Percentiles rank a stretch among this genome's conserved stretches.
phyloP scores from a whole-genome alignment of 2,113 vertebrate genomes.

The Baryphthengus martii region DNA sequence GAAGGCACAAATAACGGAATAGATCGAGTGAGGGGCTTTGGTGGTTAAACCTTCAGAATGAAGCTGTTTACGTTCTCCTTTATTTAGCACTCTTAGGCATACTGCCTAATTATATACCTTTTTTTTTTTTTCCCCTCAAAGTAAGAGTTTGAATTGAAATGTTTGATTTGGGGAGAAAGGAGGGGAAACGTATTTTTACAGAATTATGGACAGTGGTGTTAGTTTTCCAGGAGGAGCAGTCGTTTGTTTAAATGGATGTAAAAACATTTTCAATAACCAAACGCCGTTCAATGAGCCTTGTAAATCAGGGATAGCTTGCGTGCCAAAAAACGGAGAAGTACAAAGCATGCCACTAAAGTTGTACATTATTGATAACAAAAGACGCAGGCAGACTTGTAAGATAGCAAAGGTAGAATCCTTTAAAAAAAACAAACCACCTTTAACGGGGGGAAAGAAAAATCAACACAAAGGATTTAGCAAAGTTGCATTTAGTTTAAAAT shows the following conservation, averaged over 20 bases:
- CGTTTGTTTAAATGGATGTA: slow-evolving; percentile 57
- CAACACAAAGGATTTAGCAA: slow-evolving; percentile 47
- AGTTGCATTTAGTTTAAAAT: slow-evolving; percentile 51
- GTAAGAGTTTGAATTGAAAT: slow-evolving; percentile 54
- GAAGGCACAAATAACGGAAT: not conserved
- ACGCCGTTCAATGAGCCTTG: slow-evolving; percentile 38
- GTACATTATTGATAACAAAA: slow-evolving; percentile 58
- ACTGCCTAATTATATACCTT: slow-evolving; percentile 64
- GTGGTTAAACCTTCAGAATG: slow-evolving; percentile 60
- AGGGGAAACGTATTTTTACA: slow-evolving; percentile 39
- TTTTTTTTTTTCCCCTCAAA: slow-evolving; percentile 62
- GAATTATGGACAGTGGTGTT: slow-evolving; percentile 59
- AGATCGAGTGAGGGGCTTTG: not conserved
- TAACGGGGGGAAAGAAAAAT: not conserved
- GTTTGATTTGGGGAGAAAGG: slow-evolving; percentile 49
- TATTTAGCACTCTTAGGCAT: slow-evolving; percentile 64
- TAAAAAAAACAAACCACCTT: slow-evolving; percentile 28
- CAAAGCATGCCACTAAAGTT: slow-evolving; percentile 51
- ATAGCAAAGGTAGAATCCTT: slow-evolving; percentile 35
- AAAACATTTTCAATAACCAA: slow-evolving; percentile 62
- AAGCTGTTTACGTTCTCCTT: slow-evolving; percentile 67
- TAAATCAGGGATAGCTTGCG: slow-evolving; percentile 53
- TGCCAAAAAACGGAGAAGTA: slow-evolving; percentile 33
- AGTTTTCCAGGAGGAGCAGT: slow-evolving; percentile 46
- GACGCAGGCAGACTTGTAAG: slow-evolving; percentile 17